These are phyloP conservation scores for Thelaira solivaga DNA, from an alignment of 2,888 invertebrate genomes.

Conservation along the genomic window DNA sequence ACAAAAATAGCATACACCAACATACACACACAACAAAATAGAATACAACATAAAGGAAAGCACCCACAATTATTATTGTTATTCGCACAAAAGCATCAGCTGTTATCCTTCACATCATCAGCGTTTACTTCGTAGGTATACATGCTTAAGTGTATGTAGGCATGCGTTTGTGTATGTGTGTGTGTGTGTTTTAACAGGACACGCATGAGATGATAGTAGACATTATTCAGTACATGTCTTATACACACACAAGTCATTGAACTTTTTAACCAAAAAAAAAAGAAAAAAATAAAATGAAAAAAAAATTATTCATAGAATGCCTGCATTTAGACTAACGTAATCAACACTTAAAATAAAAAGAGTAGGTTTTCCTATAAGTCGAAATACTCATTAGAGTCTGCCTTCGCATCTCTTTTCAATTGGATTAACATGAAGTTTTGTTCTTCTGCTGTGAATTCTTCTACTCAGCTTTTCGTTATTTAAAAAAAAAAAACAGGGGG, in stretches of 20 bases:
- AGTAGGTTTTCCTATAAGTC: too few relatives aligned
- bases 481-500: too few relatives aligned
- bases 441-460: too few relatives aligned
- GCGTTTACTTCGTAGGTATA: neutral
- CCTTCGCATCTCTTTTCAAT: too few relatives aligned
- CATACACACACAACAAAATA: too few relatives aligned
- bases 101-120: conserved; percentile 50
- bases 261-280: neutral
- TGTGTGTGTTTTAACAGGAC: conserved; percentile 16
- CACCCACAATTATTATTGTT: conserved; percentile 19
- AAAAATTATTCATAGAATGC: too few relatives aligned
- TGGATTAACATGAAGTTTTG: too few relatives aligned
- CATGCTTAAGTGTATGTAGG: neutral
- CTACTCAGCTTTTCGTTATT: too few relatives aligned
- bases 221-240: neutral
- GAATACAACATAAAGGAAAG: conserved; percentile 2
- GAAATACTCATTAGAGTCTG: too few relatives aligned
- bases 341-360: too few relatives aligned
- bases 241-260: conserved; percentile 27
- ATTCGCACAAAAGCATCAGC: conserved; percentile 42
- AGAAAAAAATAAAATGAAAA: neutral
- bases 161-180: neutral
- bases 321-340: too few relatives aligned
- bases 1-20: too few relatives aligned
- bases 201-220: conserved; percentile 47